A percentile compares a stretch with the other conserved stretches of the same genome.
Evolutionary conservation across 2,888 invertebrate genomes (phyloP).

Genomic region (Cataglyphis altisquamis): DNA sequence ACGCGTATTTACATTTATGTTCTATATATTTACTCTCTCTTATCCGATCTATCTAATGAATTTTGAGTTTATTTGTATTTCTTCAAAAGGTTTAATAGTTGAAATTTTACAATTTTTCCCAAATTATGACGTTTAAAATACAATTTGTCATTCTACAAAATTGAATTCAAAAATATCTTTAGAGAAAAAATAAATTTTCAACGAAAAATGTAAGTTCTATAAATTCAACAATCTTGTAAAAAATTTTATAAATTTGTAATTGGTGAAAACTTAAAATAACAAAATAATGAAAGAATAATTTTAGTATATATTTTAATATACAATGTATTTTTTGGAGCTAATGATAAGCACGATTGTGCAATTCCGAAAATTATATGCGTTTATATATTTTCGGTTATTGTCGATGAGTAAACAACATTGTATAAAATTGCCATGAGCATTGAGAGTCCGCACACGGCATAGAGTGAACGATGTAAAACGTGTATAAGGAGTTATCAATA

Average conservation of each 20-base stretch:
- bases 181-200: background rate
- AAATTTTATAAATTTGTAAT: background rate
- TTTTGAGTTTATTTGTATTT: background rate
- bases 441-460: conserved; percentile 8
- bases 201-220: background rate
- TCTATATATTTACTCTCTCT: background rate
- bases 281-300: background rate
- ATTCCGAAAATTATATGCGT: background rate
- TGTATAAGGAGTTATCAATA: conserved; percentile 62
- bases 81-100: background rate
- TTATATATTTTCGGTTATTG: background rate
- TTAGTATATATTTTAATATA: background rate
- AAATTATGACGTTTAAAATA: background rate
- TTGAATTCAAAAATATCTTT: background rate
- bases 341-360: background rate
- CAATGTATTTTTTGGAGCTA: background rate
- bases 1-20: background rate
- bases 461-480: conserved; percentile 18
- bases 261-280: background rate
- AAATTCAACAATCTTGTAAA: background rate
- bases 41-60: background rate
- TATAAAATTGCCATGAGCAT: conserved; percentile 31
- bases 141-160: background rate
- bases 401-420: conserved; percentile 3
- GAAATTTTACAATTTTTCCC: background rate